Conservation (phyloP, 2,113 vertebrate species). For the Motacilla alba region DNA sequence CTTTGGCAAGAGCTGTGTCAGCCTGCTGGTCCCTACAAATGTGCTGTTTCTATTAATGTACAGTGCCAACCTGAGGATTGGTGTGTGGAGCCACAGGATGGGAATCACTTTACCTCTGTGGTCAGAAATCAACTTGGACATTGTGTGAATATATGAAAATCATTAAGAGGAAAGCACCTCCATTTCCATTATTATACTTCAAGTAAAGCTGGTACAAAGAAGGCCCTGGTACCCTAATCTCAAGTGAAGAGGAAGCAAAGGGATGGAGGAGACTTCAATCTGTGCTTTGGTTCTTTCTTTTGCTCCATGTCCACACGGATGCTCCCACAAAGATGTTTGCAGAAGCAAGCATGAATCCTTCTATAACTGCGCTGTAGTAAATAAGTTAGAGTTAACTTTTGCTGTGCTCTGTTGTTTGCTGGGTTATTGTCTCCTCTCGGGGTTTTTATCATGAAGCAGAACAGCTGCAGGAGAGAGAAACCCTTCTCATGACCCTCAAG, state of each 20-base stretch:
- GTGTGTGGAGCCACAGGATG: neutral
- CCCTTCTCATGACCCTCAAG: neutral
- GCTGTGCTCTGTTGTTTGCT: rapidly evolving
- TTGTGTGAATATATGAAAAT: neutral
- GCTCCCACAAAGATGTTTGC: neutral
- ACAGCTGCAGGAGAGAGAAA: neutral
- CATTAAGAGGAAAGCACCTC: neutral
- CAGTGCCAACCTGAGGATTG: neutral
- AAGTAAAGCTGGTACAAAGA: neutral
- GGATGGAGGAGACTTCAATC: neutral
- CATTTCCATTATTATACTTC: neutral
- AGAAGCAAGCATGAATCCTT: neutral
- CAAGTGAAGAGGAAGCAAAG: neutral
- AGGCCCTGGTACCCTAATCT: neutral
- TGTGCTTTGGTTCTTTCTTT: neutral
- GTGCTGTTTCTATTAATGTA: rapidly evolving
- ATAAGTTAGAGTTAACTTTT: neutral
- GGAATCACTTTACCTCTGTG: neutral
- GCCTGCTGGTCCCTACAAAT: neutral
- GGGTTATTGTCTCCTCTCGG: neutral
- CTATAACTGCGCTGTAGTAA: too few relatives aligned
- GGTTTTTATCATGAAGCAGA: neutral
- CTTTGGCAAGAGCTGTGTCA: neutral
- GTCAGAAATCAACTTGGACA: neutral
- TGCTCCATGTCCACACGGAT: rapidly evolving